Conservation (phyloP, 2,888 invertebrate genomes). For the Drosophila algonquin region DNA sequence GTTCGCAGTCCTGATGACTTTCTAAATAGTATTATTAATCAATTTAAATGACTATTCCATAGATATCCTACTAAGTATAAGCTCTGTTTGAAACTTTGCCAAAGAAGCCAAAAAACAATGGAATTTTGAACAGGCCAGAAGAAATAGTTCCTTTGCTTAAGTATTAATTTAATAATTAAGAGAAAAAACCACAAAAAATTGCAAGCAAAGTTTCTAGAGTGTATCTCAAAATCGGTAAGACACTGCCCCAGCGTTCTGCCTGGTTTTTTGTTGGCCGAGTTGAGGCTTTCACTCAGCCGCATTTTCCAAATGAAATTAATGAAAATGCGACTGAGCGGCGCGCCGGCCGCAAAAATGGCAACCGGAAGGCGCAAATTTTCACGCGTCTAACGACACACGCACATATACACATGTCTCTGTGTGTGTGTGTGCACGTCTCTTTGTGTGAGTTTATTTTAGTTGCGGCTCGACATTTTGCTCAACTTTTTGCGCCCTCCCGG, state of each 20-base stretch:
- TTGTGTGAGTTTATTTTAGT: slow-evolving; percentile 48
- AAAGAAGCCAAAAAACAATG: too few relatives aligned
- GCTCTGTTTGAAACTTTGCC: too few relatives aligned
- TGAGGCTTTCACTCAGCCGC: slow-evolving; percentile 33
- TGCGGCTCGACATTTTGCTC: slow-evolving; percentile 37
- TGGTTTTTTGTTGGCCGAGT: slow-evolving; percentile 6
- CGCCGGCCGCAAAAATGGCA: slow-evolving; percentile 31
- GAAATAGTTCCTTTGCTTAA: too few relatives aligned
- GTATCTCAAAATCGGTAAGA: background rate
- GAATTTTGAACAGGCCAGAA: too few relatives aligned
- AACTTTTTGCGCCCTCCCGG: slow-evolving; percentile 44
- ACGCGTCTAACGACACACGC: slow-evolving; percentile 27
- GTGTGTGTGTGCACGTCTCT: slow-evolving; percentile 9
- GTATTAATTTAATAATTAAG: too few relatives aligned
- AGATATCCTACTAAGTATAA: too few relatives aligned
- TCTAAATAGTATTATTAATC: too few relatives aligned
- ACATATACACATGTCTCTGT: slow-evolving; percentile 8
- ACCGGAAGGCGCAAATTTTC: slow-evolving; percentile 48
- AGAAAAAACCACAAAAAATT: too few relatives aligned
- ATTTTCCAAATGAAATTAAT: slow-evolving; percentile 63
- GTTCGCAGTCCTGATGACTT: too few relatives aligned
- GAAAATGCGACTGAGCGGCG: slow-evolving; percentile 48
- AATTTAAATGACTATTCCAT: too few relatives aligned
- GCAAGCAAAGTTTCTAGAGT: too few relatives aligned
- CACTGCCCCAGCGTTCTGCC: background rate